Conservation (phyloP, 2,888 invertebrate genomes). For the Willowsia nigromaculata region DNA sequence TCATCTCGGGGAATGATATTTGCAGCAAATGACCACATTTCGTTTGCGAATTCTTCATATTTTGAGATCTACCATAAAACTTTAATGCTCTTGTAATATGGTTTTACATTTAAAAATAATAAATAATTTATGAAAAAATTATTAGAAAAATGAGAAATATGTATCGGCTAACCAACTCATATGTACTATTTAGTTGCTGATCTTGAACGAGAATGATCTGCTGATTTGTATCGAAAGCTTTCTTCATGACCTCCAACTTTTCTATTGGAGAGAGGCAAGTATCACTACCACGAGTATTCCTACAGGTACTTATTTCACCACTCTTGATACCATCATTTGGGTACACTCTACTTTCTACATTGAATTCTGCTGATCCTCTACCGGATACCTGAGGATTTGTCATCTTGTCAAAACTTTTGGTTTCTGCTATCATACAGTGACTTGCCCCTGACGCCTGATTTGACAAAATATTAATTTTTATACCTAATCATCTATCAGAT, state of each 20-base stretch:
- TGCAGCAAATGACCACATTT: background rate
- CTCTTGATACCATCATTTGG: background rate
- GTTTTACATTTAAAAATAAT: too few relatives aligned
- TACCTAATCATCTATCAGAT: background rate
- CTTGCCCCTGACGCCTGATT: background rate
- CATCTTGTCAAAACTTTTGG: background rate
- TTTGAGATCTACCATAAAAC: slow-evolving; percentile 22
- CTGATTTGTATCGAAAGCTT: slow-evolving; percentile 36
- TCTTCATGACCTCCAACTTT: slow-evolving; percentile 36
- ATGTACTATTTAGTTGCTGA: background rate
- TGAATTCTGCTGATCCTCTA: background rate
- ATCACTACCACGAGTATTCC: too few relatives aligned
- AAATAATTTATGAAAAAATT: background rate
- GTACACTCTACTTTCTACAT: background rate
- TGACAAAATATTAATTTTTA: background rate
- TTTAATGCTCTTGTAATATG: too few relatives aligned
- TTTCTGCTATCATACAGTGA: slow-evolving; percentile 7
- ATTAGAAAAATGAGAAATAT: background rate
- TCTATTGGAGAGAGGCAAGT: background rate
- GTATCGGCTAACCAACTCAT: background rate
- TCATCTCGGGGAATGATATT: slow-evolving; percentile 1
- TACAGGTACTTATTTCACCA: too few relatives aligned
- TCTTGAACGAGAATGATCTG: slow-evolving; percentile 24
- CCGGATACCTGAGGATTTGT: background rate
- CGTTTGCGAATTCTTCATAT: slow-evolving; percentile 19